Base-by-base conservation (phyloP, 1,140 invertebrate species). In the Lordiphosa stackelbergi region DNA sequence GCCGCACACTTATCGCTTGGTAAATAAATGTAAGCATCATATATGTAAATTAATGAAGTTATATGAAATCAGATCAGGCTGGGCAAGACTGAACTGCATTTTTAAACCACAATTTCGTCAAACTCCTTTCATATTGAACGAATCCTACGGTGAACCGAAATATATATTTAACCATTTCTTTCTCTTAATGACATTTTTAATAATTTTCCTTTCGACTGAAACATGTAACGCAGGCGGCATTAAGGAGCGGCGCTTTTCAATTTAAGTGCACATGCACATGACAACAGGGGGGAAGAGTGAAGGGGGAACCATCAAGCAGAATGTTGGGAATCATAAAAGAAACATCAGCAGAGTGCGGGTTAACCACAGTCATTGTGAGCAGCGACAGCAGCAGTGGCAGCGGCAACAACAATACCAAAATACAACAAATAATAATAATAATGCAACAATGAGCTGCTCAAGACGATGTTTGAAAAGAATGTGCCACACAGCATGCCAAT, bases 371-470 rank as follows among this genome's bases (percentile, higher is more conserved):
- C 61, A 62, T 75, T 75, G 55, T 69, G 60, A 22, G 35, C 36
- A 45, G 22, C 36, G 59, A 28, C 45, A 46, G 51, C 53, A 51
- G 12, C n/a, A 48, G 22, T 13, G 22, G 34, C 49, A 41, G 40
- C 61, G 43, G 37, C 65, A 69, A 54, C 57, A 64, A 54, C 61
- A 61, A 52, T 51, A 31, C 5, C 28, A 5, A 31, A 31, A 31
- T 31, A 8, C 28, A 73, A 69, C 65, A 69, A 53, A 66, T 72
- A 69, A 72, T 73, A 69, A 72, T 73, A 73, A 73, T 73, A 65
- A 65, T 78, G 61, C 53, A 81, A 68, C 54, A 63, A 81, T 70
- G 62, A 79, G 51, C 52, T 46, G 57, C 51, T 35, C 52, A 56
- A 69, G 69, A 62, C 68, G 41, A 63, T 63, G 54, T 58, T 31